Evolutionary conservation across 2,797 vertebrate genomes (phyloP), one percentile per base, ranked within the genome.

Genomic region (Hylomyscus alleni): DNA sequence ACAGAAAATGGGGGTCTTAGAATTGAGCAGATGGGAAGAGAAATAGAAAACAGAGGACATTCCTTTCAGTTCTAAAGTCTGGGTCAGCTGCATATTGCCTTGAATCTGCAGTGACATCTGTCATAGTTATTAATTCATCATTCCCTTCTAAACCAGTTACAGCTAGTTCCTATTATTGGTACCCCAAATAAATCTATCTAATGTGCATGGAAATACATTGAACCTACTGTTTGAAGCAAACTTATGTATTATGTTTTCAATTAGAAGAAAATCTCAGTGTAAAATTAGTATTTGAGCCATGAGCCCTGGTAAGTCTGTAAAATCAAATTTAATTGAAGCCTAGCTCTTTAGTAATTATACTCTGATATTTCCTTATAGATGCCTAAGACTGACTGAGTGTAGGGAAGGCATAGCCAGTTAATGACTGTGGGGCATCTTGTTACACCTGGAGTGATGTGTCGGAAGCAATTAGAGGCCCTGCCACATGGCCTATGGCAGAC

Each of bases 171-270:
- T 82, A 81, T 76, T 94, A 81, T 44, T 91, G 87, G 52, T 69
- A 92, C 67, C 29, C 20, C 40, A 93, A 72, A 95, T 50, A 91
- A 82, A 73, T 37, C 60, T 94, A 72, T 89, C 77, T 52, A 93
- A 85, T 47, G 75, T 14, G 1, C 37, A n/a, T 93, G 83, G 84
- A 90, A 90, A 89, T 56, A 84, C 14, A 89, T 58, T 58, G 62
- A 92, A 85, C 60, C 84, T 44, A 67, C 56, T 47, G 29, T 91
- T 62, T 62, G 34, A 77, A 77, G 22, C n/a, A 82, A 91, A 91
- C 6, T 37, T 77, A 40, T 82, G 58, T 65, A 58, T 52, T 93
- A 89, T 73, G 50, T 77, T 95, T 94, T 85, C 22, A 84, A 9
- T 75, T 52, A 87, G 81, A 80, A 58, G 76, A 95, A 91, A n/a